Base-by-base conservation (phyloP, 2,888 invertebrate genomes). In the Eulithis testata region DNA sequence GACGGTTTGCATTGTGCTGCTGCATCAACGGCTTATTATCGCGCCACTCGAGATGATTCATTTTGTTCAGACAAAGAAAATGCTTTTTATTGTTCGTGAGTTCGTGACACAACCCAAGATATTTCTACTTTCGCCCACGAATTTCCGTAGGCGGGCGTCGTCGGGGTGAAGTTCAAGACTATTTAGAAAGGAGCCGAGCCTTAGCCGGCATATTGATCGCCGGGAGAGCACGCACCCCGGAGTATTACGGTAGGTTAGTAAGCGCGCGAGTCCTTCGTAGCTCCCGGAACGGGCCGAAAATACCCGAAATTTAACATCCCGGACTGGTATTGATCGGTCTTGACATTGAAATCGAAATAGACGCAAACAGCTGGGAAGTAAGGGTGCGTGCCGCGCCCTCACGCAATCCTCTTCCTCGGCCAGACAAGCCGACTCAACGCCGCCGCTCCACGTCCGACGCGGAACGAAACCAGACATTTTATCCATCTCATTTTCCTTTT, bases 191-290 rank as follows among this genome's bases (percentile, higher is more conserved):
- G 84, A 83, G 84, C 81, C 83, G 83, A 85, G 86, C 88, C 89
- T 88, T 88, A 82, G 89, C 86, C 81, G 85, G 85, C 79, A 40
- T 93, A 93, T 93, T 87, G 92, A 93, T 93, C 92, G 89, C 79
- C 83, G 80, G 78, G 81, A 81, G 84, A 85, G 82, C 85, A 90
- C 90, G 89, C 90, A 89, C 90, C 87, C 87, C 83, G 74, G 72
- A 79, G 83, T 86, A 86, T 93, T 93, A 91, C 90, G 93, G 93
- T 93, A 93, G 93, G 93, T 93, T 93, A 93, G 93, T 93, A 89
- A 86, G 88, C 84, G 82, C 86, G 83, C 79, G 81, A 77, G 81
- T 76, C 63, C 68, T 83, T 86, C 89, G 89, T 85, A 76, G 82
- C 85, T 82, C 87, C 92, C 92, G 92, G 91, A 91, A 90, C 84